Conservation (phyloP, 1,140 invertebrate genomes). For the Calliphora vicina region DNA sequence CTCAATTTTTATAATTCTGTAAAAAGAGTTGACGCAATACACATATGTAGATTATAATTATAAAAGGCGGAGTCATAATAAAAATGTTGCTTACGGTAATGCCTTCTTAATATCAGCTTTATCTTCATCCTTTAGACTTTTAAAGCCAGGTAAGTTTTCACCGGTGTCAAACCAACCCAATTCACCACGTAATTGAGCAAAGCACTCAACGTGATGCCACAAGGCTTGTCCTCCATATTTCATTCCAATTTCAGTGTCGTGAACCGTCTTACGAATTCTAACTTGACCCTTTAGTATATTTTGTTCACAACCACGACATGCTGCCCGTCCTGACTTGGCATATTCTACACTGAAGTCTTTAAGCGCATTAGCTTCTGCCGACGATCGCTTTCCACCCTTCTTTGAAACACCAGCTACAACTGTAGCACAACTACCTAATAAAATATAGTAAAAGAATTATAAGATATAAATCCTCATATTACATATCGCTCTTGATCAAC, state of each 20-base stretch:
- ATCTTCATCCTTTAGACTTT: constrained; percentile 77
- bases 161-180: constrained; percentile 79
- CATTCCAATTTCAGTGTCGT: constrained; percentile 78
- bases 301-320: constrained; percentile 84
- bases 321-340: constrained; percentile 84
- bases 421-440: background rate
- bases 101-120: constrained; percentile 71
- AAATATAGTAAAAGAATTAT: background rate
- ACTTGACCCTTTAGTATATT: constrained; percentile 87
- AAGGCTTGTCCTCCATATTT: constrained; percentile 81
- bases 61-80: background rate
- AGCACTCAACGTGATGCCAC: constrained; percentile 95
- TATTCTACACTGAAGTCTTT: constrained; percentile 86
- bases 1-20: constrained; percentile 67
- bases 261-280: constrained; percentile 87
- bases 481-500: no score
- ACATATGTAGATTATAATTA: no score
- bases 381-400: constrained; percentile 65
- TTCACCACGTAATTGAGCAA: constrained; percentile 69
- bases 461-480: background rate
- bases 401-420: constrained; percentile 39
- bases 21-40: constrained; percentile 40
- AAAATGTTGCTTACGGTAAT: constrained; percentile 49
- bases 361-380: constrained; percentile 58
- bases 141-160: constrained; percentile 77